These are phyloP conservation scores for Anoura caudifer DNA, from an alignment of 2,113 vertebrate species.

Conservation along the genomic window DNA sequence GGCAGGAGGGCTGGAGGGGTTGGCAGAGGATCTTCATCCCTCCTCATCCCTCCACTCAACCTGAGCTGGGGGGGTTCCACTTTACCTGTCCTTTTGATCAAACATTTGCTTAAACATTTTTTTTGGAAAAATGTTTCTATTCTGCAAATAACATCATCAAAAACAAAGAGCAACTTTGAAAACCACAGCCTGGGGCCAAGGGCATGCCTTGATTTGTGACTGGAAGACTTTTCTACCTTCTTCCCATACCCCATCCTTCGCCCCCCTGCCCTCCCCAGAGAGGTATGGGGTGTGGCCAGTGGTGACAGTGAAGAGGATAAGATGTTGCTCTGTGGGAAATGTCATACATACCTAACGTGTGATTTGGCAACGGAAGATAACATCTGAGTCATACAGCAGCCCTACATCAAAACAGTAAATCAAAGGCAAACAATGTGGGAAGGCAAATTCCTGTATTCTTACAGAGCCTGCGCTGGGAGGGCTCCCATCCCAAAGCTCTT, in stretches of 20 bases:
- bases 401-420: conserved; percentile 57
- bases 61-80: not conserved
- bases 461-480: not conserved
- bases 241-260: not conserved
- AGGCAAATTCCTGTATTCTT: conserved; percentile 58
- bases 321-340: conserved; percentile 35
- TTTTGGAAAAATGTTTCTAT: not conserved
- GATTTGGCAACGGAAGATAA: conserved; percentile 53
- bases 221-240: not conserved
- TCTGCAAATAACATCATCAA: not conserved
- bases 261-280: not conserved
- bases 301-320: not conserved
- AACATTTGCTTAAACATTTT: not conserved
- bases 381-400: conserved; percentile 61
- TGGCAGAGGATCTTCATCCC: not conserved
- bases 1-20: not conserved
- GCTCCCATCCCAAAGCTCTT: conserved; percentile 15
- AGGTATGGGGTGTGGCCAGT: not conserved
- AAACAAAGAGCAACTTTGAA: not conserved
- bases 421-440: conserved; percentile 60
- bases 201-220: not conserved
- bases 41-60: not conserved
- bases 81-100: not conserved
- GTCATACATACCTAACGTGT: conserved; percentile 53
- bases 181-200: not conserved